phyloP scores from a whole-genome alignment of 1,140 invertebrate genomes.

The Cotesia glomerata region DNA sequence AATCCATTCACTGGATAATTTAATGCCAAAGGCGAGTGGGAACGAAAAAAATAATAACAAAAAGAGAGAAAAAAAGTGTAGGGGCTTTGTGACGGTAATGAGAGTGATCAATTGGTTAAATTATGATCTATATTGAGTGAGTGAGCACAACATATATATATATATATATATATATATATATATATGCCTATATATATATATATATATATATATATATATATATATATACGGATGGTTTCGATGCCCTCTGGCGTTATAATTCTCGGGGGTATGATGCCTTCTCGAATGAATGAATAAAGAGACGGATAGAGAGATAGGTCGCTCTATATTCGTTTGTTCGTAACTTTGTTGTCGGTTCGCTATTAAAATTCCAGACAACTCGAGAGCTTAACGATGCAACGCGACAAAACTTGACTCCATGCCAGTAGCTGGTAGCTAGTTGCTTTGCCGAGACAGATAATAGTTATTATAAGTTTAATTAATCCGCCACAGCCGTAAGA shows the following conservation, averaged over 20 bases:
- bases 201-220: no score
- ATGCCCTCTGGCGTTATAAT: no score
- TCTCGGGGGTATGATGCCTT: no score
- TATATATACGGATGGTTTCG: background rate
- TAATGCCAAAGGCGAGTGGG: background rate
- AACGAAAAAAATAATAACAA: background rate
- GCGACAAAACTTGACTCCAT: slow-evolving; percentile 20
- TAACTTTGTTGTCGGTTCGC: slow-evolving; percentile 29
- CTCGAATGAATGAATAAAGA: no score
- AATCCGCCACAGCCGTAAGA: slow-evolving; percentile 15
- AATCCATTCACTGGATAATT: no score
- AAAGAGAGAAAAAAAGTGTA: no score
- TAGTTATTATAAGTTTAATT: slow-evolving; percentile 37
- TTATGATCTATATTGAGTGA: background rate
- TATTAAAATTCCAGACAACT: slow-evolving; percentile 34
- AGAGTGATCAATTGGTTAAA: no score
- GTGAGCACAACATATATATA: background rate
- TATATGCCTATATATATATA: no score
- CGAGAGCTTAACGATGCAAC: slow-evolving; percentile 25
- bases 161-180: no score
- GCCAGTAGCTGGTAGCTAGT: no score
- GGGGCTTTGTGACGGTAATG: no score
- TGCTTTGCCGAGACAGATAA: slow-evolving; percentile 18
- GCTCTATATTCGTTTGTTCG: slow-evolving; percentile 18
- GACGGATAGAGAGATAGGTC: no score